phyloP scores from a whole-genome alignment of 2,797 vertebrate genomes.

The Syngnathus rostellatus region DNA sequence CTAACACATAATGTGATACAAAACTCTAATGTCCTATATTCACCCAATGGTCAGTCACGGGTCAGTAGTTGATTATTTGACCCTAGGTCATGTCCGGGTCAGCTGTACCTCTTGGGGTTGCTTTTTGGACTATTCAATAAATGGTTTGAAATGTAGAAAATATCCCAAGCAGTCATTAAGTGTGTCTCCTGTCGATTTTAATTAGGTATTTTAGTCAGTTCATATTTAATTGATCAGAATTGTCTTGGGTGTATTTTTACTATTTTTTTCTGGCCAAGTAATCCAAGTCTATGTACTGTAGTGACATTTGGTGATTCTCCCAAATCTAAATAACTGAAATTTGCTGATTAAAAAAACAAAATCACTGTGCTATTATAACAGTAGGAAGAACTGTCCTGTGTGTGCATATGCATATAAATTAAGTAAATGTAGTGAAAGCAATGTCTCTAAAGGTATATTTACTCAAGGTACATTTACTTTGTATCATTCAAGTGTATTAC shows the following conservation, averaged over 20 bases:
- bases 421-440: not conserved
- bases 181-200: not conserved
- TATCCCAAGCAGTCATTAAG: not conserved
- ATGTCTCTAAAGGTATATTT: not conserved
- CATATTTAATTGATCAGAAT: too few relatives aligned
- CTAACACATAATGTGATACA: not conserved
- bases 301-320: not conserved
- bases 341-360: not conserved
- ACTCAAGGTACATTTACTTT: not conserved
- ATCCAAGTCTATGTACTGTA: not conserved
- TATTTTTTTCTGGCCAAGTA: not conserved
- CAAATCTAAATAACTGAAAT: not conserved
- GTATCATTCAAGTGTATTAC: not conserved
- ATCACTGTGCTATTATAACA: not conserved
- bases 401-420: too few relatives aligned
- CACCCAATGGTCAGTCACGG: slow-evolving; percentile 22
- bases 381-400: not conserved
- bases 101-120: slow-evolving; percentile 12
- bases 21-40: slow-evolving; percentile 8
- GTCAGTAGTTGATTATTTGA: slow-evolving; percentile 46
- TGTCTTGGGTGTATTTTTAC: too few relatives aligned
- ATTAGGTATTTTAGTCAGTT: slow-evolving; percentile 5
- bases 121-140: slow-evolving; percentile 15
- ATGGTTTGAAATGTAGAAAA: slow-evolving; percentile 4
- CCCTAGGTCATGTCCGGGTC: slow-evolving; percentile 27